Evolutionary conservation across 2,113 vertebrate species (phyloP), one percentile per base, ranked within the genome.

Genomic region (Brachyistius frenatus): DNA sequence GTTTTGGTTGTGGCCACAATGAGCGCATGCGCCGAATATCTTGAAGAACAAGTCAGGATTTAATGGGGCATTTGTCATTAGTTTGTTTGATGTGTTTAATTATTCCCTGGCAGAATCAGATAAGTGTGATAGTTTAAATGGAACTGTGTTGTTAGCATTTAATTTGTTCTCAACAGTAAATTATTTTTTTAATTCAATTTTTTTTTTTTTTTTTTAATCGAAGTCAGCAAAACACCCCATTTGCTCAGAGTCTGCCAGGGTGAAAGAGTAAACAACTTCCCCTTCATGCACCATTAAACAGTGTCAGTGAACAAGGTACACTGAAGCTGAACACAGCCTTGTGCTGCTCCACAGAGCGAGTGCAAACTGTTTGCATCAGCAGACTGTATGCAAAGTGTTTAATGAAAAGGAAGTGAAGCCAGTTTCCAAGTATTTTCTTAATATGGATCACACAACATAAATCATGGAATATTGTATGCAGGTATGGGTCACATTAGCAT

Each of bases 1-100:
- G 61, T 56, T 76, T 80, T 66, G 56, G 39, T 56, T 37, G 15
- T 2, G 47, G n/a, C 39, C 4, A 37, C 4, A 0, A 37, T 9
- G 0, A 14, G 80, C 66, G 66, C 85, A 84, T 88, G 88, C 64
- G 72, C 64, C 0, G 15, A 39, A 73, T n/a, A 84, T 66, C 36
- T 36, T 52, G 77, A 73, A 46, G 31, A 76, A 55, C 85, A 54
- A 60, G 76, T 86, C 54, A 55, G 53, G 23, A 44, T 64, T 57
- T 13, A 47, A 30, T 3, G 2, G 44, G 14, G 1, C 32, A 16
- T 15, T 16, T 31, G 8, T 16, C 32, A 58, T 37, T 50, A 46
- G 13, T 50, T 16, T 14, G 16, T 15, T 30, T 31, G 2, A 37
- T 68, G 23, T 32, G 8, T 55, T 33, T 56, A 35, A 16, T 31